Percentiles rank a stretch among this genome's conserved stretches.
These are phyloP conservation scores for Drosophila mayaguana DNA, from an alignment of 2,888 invertebrate genomes.

Conservation along the genomic window DNA sequence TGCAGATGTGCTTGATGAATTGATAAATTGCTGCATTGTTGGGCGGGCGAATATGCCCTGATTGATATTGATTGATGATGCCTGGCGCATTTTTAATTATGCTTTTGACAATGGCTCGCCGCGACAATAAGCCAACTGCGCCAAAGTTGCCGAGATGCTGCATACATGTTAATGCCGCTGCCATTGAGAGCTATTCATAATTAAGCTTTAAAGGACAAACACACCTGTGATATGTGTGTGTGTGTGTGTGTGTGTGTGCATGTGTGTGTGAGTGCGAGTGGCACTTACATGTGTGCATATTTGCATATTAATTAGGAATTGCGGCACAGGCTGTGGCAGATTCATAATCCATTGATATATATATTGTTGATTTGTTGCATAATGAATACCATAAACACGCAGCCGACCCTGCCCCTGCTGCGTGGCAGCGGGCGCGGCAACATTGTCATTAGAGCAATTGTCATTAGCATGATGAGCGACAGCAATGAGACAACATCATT, in stretches of 20 bases:
- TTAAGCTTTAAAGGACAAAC: conserved; percentile 53
- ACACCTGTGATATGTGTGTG: conserved; percentile 6
- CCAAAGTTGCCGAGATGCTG: conserved; percentile 48
- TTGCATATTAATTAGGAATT: conserved; percentile 76
- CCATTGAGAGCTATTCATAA: conserved; percentile 54
- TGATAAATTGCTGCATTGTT: conserved; percentile 14
- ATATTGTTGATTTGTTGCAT: conserved; percentile 77
- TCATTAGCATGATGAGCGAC: conserved; percentile 75
- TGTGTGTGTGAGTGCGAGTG: conserved; percentile 14
- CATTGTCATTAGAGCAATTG: conserved; percentile 78
- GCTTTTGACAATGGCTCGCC: conserved; percentile 48
- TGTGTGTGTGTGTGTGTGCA: neutral
- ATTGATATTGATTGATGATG: conserved; percentile 42
- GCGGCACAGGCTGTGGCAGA: conserved; percentile 63
- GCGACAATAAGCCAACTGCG: conserved; percentile 31
- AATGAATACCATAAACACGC: conserved; percentile 76
- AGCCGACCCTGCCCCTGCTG: conserved; percentile 8
- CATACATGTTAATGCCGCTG: conserved; percentile 27
- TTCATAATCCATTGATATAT: conserved; percentile 75
- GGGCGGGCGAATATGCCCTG: conserved; percentile 1
- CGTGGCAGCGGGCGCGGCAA: conserved; percentile 37
- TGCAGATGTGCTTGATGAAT: neutral
- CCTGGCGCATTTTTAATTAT: conserved; percentile 64
- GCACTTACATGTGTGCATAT: conserved; percentile 66
- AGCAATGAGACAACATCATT: conserved; percentile 76